phyloP scores from a whole-genome alignment of 1,140 invertebrate genomes.

The Brachionus calyciflorus region DNA sequence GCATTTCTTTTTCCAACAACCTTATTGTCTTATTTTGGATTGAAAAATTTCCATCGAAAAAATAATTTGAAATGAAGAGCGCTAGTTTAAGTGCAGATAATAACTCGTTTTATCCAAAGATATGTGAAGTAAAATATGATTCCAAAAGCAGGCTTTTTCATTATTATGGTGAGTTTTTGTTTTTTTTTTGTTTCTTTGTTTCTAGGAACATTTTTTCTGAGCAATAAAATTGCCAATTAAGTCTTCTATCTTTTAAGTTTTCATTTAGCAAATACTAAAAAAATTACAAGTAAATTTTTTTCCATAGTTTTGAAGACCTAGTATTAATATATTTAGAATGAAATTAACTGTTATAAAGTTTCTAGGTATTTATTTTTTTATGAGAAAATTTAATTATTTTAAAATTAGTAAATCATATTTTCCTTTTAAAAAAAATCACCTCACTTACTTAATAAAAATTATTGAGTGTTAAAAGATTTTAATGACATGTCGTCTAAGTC shows the following conservation, averaged over 20 bases:
- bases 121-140: slow-evolving; percentile 32
- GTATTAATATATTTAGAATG: neutral
- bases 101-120: slow-evolving; percentile 1
- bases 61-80: slow-evolving; percentile 18
- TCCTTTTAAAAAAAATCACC: too few relatives aligned
- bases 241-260: neutral
- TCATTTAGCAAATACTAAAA: too few relatives aligned
- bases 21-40: too few relatives aligned
- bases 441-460: too few relatives aligned
- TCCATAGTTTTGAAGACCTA: neutral
- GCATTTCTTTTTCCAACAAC: too few relatives aligned
- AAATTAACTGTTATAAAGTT: too few relatives aligned
- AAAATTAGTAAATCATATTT: too few relatives aligned
- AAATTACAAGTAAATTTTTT: neutral
- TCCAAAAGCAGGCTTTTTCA: neutral
- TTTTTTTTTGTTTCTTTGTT: neutral
- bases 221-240: neutral
- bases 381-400: too few relatives aligned
- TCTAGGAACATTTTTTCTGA: neutral
- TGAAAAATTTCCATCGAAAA: neutral
- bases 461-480: too few relatives aligned
- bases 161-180: neutral
- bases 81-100: neutral
- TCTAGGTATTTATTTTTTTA: too few relatives aligned
- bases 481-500: too few relatives aligned